Evolutionary conservation across 2,113 vertebrate species (phyloP).

Genomic region (Microtus ochrogaster): DNA sequence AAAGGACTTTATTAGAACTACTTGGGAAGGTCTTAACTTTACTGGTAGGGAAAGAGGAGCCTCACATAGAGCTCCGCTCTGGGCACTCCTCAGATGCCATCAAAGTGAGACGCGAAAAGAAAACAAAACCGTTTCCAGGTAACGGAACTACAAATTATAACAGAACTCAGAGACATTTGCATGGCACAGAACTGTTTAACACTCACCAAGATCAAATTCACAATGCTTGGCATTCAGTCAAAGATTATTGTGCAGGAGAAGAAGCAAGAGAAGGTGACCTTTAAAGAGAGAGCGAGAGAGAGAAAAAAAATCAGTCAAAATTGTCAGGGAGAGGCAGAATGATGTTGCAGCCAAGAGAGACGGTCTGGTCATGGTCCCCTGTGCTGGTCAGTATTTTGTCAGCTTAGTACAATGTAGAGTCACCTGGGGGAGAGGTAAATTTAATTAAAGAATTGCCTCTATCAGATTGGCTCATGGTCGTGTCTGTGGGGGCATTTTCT

Average conservation of each 20-base stretch:
- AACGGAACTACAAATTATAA: neutral
- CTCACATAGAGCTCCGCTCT: neutral
- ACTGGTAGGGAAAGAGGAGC: neutral
- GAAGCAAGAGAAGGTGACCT: neutral
- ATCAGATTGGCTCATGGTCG: neutral
- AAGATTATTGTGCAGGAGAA: constrained; percentile 6
- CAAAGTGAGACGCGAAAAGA: neutral
- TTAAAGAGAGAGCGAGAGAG: neutral
- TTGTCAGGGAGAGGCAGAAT: neutral
- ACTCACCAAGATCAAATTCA: neutral
- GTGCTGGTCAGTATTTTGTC: neutral
- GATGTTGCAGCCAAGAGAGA: neutral
- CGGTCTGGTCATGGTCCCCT: neutral
- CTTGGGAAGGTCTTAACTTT: neutral
- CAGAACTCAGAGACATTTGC: neutral
- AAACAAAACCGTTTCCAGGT: neutral
- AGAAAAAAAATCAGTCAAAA: neutral
- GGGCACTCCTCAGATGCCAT: neutral
- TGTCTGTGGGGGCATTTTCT: neutral
- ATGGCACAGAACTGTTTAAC: neutral
- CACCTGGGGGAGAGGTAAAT: neutral
- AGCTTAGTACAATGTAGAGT: neutral
- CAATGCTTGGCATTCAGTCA: neutral
- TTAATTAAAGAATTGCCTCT: neutral
- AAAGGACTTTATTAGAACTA: neutral